These are phyloP conservation scores for Heterodera carotae DNA, from an alignment of 1,140 invertebrate species.

Conservation along the genomic window DNA sequence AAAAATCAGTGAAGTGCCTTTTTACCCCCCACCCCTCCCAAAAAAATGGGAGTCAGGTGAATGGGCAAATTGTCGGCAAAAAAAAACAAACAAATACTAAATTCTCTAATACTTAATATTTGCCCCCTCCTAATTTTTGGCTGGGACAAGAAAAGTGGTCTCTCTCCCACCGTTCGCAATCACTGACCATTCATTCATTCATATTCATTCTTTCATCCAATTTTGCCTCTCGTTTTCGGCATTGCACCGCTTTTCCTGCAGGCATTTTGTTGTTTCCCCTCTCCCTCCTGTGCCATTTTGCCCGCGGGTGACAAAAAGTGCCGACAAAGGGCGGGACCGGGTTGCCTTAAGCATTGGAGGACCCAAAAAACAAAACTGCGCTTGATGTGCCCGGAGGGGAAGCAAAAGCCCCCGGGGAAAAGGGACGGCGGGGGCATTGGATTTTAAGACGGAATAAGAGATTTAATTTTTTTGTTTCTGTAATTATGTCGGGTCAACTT, in stretches of 20 bases:
- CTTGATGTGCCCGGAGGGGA: background rate
- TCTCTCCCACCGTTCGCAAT: background rate
- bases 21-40: too few relatives aligned
- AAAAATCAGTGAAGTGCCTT: too few relatives aligned
- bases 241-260: background rate
- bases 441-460: too few relatives aligned
- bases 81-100: too few relatives aligned
- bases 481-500: too few relatives aligned
- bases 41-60: background rate
- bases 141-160: background rate
- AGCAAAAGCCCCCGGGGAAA: too few relatives aligned
- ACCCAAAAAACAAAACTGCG: background rate
- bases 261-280: background rate
- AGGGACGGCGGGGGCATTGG: too few relatives aligned
- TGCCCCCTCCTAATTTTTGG: background rate
- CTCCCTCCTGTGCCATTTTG: background rate
- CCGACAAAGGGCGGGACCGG: background rate
- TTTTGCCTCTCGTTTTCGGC: background rate
- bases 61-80: background rate
- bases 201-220: background rate
- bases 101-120: too few relatives aligned
- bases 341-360: background rate
- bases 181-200: background rate
- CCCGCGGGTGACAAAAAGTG: background rate
- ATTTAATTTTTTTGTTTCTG: too few relatives aligned